phyloP scores from a whole-genome alignment of 2,888 invertebrate genomes.

The Ctena decussata region DNA sequence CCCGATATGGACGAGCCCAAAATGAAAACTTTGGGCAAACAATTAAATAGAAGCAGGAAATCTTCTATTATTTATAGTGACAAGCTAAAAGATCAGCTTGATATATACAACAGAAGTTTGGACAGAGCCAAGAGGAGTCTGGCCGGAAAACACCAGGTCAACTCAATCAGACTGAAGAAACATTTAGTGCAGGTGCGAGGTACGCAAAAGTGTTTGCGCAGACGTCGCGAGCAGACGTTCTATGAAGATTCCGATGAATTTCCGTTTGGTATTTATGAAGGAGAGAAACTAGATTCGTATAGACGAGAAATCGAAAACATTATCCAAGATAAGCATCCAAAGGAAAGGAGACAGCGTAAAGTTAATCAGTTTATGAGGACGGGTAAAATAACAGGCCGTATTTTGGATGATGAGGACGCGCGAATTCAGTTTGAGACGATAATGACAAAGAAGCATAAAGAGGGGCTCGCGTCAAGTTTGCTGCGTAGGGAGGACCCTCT shows the following conservation, averaged over 20 bases:
- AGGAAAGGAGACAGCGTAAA: constrained; percentile 39
- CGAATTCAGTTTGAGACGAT: constrained; percentile 52
- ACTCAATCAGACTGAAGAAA: constrained; percentile 39
- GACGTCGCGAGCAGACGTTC: constrained; percentile 50
- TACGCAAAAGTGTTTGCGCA: constrained; percentile 52
- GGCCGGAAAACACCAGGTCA: constrained; percentile 41
- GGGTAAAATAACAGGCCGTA: constrained; percentile 38
- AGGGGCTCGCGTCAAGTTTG: constrained; percentile 8
- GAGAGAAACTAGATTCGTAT: constrained; percentile 51
- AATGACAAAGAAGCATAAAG: constrained; percentile 30
- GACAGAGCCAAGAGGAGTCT: constrained; percentile 43
- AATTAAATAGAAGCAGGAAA: constrained; percentile 58
- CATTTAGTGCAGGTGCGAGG: constrained; percentile 43
- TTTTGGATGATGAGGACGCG: constrained; percentile 48
- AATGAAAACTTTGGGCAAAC: constrained; percentile 55
- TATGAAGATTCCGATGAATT: constrained; percentile 59
- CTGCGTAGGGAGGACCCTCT: constrained; percentile 47
- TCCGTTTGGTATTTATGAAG: constrained; percentile 60
- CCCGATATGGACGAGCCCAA: constrained; percentile 66
- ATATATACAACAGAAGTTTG: constrained; percentile 55
- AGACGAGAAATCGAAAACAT: constrained; percentile 50
- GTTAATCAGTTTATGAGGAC: constrained; percentile 38
- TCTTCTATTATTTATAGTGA: constrained; percentile 45
- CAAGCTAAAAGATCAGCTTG: constrained; percentile 26
- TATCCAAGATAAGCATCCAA: constrained; percentile 56